A percentile compares a stretch with the other conserved stretches of the same genome.
phyloP scores from a whole-genome alignment of 2,797 vertebrate genomes.

The Protosalanx chinensis region DNA sequence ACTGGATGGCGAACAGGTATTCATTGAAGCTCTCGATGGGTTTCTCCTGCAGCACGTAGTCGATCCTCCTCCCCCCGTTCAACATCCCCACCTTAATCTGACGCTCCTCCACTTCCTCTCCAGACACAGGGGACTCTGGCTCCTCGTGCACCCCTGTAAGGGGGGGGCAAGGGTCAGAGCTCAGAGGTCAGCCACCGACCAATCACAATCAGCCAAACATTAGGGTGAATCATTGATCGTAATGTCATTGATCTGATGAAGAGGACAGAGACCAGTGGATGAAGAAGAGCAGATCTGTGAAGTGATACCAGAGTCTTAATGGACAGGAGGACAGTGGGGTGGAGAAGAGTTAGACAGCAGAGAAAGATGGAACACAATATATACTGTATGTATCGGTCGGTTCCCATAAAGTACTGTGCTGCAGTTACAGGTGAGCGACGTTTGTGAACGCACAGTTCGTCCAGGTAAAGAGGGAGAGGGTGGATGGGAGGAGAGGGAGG shows the following conservation, averaged over 20 bases:
- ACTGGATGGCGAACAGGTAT: conserved; percentile 95
- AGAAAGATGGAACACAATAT: not conserved
- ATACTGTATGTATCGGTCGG: too few relatives aligned
- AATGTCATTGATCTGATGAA: not conserved
- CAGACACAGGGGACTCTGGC: conserved; percentile 44
- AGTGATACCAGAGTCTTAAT: not conserved
- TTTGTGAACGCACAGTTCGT: not conserved
- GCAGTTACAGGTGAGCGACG: not conserved
- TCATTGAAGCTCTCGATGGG: conserved; percentile 98
- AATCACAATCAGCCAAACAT: not conserved
- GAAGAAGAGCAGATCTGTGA: not conserved
- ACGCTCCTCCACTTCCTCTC: conserved; percentile 53
- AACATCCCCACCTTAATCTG: conserved; percentile 84
- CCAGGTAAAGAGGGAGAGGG: not conserved
- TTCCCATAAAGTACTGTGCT: too few relatives aligned
- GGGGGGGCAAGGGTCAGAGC: conserved; percentile 1
- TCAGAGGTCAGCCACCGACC: conserved; percentile 2
- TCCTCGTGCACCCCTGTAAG: conserved; percentile 52
- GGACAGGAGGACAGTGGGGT: not conserved
- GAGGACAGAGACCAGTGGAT: not conserved
- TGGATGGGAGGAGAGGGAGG: not conserved
- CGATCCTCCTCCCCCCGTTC: conserved; percentile 89
- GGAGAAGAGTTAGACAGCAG: not conserved
- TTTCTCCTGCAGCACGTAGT: conserved; percentile 96
- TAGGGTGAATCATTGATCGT: not conserved